Evolutionary conservation across 2,113 vertebrate species (phyloP).

Genomic region (Chaetops frenatus): DNA sequence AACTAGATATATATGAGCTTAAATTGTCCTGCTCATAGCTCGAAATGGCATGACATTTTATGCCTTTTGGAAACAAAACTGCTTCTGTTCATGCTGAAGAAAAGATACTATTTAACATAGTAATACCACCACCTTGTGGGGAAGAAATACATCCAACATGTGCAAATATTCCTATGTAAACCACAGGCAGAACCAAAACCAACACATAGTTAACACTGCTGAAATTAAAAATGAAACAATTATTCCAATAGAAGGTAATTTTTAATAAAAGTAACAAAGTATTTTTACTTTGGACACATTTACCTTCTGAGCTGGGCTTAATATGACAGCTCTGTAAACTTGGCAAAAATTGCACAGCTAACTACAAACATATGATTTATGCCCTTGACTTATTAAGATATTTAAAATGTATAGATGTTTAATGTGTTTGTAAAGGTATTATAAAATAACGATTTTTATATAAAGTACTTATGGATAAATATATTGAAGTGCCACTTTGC

Average conservation of each 20-base stretch:
- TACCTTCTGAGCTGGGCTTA: neutral
- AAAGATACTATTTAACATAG: neutral
- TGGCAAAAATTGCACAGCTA: neutral
- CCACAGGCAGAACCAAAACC: neutral
- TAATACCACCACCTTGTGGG: constrained; percentile 57
- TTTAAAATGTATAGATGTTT: neutral
- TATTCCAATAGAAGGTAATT: neutral
- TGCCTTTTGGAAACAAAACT: neutral
- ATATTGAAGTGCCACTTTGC: neutral
- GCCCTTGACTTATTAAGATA: neutral
- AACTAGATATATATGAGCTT: neutral
- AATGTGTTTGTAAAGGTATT: neutral
- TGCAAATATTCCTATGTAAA: neutral
- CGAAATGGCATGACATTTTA: neutral
- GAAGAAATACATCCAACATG: neutral
- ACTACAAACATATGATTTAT: neutral
- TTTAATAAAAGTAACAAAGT: neutral
- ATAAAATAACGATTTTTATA: neutral
- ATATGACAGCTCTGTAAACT: neutral
- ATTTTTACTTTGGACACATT: neutral
- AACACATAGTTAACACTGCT: neutral
- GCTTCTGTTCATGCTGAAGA: neutral
- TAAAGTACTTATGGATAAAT: neutral
- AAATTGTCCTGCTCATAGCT: neutral
- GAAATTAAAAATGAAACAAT: neutral